A percentile compares a stretch with the other conserved stretches of the same genome.
phyloP scores from a whole-genome alignment of 2,888 invertebrate genomes.

The Lymantria dispar region DNA sequence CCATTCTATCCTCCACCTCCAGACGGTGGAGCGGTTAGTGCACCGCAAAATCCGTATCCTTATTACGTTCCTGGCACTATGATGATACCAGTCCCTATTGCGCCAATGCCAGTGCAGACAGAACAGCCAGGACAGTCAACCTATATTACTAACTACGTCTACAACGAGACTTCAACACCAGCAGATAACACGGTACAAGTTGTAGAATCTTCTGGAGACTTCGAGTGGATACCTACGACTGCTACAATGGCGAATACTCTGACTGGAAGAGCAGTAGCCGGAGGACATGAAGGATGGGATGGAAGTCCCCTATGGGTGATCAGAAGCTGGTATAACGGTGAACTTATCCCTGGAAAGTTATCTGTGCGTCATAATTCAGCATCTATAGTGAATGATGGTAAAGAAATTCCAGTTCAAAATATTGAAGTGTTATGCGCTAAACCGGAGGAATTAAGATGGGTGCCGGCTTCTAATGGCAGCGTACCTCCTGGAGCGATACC shows the following conservation, averaged over 20 bases:
- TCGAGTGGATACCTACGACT: slow-evolving; percentile 69
- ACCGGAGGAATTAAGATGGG: slow-evolving; percentile 73
- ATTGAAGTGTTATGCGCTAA: slow-evolving; percentile 68
- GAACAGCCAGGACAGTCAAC: slow-evolving; percentile 38
- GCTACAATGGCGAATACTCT: slow-evolving; percentile 56
- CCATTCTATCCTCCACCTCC: slow-evolving; percentile 16
- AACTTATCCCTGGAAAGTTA: slow-evolving; percentile 72
- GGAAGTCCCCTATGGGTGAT: slow-evolving; percentile 77
- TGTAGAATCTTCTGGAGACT: slow-evolving; percentile 65
- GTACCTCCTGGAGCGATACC: slow-evolving; percentile 80
- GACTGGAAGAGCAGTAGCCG: slow-evolving; percentile 66
- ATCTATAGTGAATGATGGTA: slow-evolving; percentile 61
- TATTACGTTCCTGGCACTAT: slow-evolving; percentile 64
- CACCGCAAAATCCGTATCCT: slow-evolving; percentile 44
- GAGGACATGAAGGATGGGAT: slow-evolving; percentile 77
- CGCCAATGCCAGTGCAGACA: slow-evolving; percentile 19
- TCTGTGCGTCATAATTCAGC: slow-evolving; percentile 70
- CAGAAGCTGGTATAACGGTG: slow-evolving; percentile 69
- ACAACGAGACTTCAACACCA: slow-evolving; percentile 56
- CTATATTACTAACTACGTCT: slow-evolving; percentile 72
- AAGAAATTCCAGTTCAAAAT: slow-evolving; percentile 70
- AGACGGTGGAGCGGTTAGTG: slow-evolving; percentile 32
- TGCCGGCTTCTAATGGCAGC: slow-evolving; percentile 75
- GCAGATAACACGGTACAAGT: slow-evolving; percentile 40
- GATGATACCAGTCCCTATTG: slow-evolving; percentile 60